A percentile compares a stretch with the other conserved stretches of the same genome.
phyloP scores from a whole-genome alignment of 2,797 vertebrate species.

The Pangasius macronema region DNA sequence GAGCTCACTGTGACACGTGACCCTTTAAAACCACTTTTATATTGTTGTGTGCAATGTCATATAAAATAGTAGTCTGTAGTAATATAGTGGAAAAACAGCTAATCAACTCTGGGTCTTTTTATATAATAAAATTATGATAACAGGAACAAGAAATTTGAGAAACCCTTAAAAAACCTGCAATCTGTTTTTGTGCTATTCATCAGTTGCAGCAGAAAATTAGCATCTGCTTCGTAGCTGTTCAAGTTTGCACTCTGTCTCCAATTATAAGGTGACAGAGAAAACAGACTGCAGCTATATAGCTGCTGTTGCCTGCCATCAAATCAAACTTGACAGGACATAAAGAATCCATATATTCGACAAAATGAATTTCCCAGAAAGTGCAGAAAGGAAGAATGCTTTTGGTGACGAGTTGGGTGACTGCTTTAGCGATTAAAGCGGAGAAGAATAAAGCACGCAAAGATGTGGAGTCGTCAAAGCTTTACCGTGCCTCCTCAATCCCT shows the following conservation, averaged over 20 bases:
- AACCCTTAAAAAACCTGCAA: neutral
- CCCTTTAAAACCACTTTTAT: neutral
- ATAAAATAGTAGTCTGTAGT: neutral
- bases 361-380: slow-evolving; percentile 6
- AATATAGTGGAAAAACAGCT: neutral
- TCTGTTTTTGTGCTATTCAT: too few relatives aligned
- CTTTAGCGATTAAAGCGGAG: slow-evolving; percentile 28
- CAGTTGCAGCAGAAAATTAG: neutral
- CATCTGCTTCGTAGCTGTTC: neutral
- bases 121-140: neutral
- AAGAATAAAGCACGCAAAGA: slow-evolving; percentile 22
- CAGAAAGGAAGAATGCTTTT: neutral
- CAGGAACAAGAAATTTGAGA: neutral
- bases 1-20: neutral
- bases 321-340: slow-evolving; percentile 5
- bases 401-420: slow-evolving; percentile 1
- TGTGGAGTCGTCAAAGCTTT: slow-evolving; percentile 34
- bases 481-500: slow-evolving; percentile 24
- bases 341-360: neutral
- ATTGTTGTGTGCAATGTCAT: neutral
- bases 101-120: neutral
- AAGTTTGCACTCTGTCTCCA: neutral
- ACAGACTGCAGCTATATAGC: neutral
- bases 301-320: neutral
- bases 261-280: neutral